Conservation (phyloP, 2,888 invertebrate species). For the Himalopsyche tibetana region DNA sequence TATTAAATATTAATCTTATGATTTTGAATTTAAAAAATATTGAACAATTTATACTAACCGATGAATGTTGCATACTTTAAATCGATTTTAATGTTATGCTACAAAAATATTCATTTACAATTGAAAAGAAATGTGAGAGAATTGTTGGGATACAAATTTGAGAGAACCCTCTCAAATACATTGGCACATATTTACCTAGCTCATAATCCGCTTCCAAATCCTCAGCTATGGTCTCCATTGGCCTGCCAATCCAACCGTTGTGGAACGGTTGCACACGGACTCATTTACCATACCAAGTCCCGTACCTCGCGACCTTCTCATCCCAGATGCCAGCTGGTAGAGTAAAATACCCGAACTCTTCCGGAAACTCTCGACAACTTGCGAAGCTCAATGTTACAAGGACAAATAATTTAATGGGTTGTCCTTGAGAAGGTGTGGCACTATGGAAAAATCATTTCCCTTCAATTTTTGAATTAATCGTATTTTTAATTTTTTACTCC, state of each 20-base stretch:
- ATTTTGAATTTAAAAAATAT: too few relatives aligned
- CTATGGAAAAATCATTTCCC: constrained; percentile 26
- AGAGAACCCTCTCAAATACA: constrained; percentile 5
- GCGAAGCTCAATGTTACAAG: constrained; percentile 26
- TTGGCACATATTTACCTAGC: constrained; percentile 76
- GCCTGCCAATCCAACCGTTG: constrained; percentile 64
- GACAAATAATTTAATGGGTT: constrained; percentile 30
- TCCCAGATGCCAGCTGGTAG: constrained; percentile 6
- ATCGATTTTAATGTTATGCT: too few relatives aligned
- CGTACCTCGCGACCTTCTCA: constrained; percentile 26
- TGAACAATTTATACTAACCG: too few relatives aligned
- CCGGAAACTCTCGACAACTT: not conserved
- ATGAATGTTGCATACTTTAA: too few relatives aligned
- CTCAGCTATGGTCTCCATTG: constrained; percentile 83
- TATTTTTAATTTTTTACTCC: not conserved
- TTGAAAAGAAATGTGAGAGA: not conserved
- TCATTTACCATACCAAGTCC: constrained; percentile 45
- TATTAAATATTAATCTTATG: too few relatives aligned
- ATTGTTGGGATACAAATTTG: not conserved
- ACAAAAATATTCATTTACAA: too few relatives aligned
- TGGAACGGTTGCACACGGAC: constrained; percentile 63
- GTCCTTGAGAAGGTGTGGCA: constrained; percentile 34
- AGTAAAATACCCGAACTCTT: constrained; percentile 31
- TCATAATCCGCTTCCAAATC: constrained; percentile 82
- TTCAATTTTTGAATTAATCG: constrained; percentile 20